phyloP scores from a whole-genome alignment of 2,113 vertebrate species.

The Zosterops japonicus region DNA sequence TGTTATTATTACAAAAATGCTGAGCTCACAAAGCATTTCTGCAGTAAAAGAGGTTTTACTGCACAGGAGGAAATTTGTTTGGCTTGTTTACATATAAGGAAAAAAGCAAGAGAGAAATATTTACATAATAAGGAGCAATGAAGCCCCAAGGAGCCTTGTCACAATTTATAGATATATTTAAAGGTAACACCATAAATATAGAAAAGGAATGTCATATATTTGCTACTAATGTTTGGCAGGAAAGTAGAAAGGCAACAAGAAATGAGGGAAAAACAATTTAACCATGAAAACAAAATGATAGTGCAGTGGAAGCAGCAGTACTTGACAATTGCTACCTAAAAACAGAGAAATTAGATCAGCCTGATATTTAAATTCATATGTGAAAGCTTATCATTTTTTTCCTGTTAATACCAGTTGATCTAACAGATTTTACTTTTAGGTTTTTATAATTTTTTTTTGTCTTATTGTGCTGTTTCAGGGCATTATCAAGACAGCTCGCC shows the following conservation, averaged over 20 bases:
- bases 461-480: background rate
- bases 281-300: background rate
- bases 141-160: background rate
- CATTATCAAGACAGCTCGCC: background rate
- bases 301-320: background rate
- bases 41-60: background rate
- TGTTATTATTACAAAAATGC: background rate
- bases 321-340: background rate
- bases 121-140: background rate
- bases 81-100: background rate
- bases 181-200: background rate
- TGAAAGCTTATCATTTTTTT: background rate
- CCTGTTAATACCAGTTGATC: background rate
- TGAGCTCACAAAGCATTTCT: background rate
- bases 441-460: background rate
- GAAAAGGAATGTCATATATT: background rate
- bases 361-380: background rate
- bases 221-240: background rate
- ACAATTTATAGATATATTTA: background rate
- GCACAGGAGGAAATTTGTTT: background rate
- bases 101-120: background rate
- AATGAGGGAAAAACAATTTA: background rate
- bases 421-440: background rate
- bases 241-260: background rate
- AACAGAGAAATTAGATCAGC: background rate